Base-by-base conservation (phyloP, 2,113 vertebrate species). In the Hylia prasina region DNA sequence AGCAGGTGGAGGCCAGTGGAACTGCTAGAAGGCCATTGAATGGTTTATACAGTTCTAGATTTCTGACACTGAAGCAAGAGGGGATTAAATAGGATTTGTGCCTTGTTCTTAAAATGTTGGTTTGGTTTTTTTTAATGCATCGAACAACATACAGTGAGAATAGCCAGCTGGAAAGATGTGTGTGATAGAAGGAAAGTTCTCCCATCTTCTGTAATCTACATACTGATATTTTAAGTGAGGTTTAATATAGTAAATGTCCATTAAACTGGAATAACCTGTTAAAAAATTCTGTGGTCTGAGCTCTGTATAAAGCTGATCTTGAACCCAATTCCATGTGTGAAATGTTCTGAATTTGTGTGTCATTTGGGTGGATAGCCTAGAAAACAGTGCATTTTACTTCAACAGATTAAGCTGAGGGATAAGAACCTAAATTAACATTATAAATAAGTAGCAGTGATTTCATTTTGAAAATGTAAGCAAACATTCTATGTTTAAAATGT, bases 1-100 rank as follows among this genome's bases (percentile, higher is more conserved):
- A 53, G 68, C 40, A 40, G 28, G 6, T 2, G 1, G 37, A 82
- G 16, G 11, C 27, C 31, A 17, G n/a, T 88, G 54, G 14, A 92
- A 51, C 51, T 2, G 0, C 57, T 76, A 13, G 21, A 76, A 33
- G 42, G 70, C 37, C 10, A 3, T 7, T 45, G 31, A 76, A 44
- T 4, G 0, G 19, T 86, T 91, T 64, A 60, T 44, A 37, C 0
- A 2, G 15, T 33, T 86, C 13, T 58, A 75, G 75, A 16, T 87
- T 68, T 40, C n/a, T 80, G 76, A 40, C 28, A 40, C 6, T 35
- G 63, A 81, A 56, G 61, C 40, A 56, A 31, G 20, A 72, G 86
- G 40, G 20, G 48, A 82, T 94, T 94, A 68, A 48, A 51, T n/a
- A 71, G 48, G 40, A 73, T 90, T 81, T 80, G 37, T 77, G 42